Evolutionary conservation across 1,140 invertebrate species (phyloP), one percentile per base, ranked within the genome.

Genomic region (Camponotus floridanus): DNA sequence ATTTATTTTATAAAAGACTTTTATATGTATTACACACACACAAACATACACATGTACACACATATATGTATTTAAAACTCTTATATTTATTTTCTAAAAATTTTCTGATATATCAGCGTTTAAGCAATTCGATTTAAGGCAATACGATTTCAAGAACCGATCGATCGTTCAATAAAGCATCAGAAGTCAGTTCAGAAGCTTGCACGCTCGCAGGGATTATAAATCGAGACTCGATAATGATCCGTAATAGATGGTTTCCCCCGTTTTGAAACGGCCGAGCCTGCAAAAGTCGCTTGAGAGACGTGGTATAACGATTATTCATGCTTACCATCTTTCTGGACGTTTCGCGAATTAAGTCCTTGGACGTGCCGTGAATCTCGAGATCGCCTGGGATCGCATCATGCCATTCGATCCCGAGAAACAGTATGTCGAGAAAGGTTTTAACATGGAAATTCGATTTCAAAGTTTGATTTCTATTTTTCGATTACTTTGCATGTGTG

Each of bases 141-240:
- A 67, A 83, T 39, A 74, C 31, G 21, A 55, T 74, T 61, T 74
- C 55, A 73, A 26, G 31, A 62, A 61, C 42, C 79, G 31, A 83
- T 59, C 68, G 55, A 65, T 71, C 26, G n/a, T 0, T 55, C 42
- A 78, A 76, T 81, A 68, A 87, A 84, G 85, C 61, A 70, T 57
- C 64, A 61, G 78, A 81, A 84, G 51, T 39, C 64, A 26, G 74
- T 81, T 70, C 18, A 26, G 55, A 57, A 89, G 76, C 71, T 85
- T 65, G 51, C 51, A 39, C 15, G 67, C 61, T 84, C 85, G 45
- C 31, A 74, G 45, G 84, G 85, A 91, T 91, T 88, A 89, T 91
- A 90, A 91, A 92, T 91, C 88, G 88, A 86, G 74, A 86, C 79
- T 91, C 85, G 89, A 91, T 92, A 92, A 92, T 91, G 89, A 91